phyloP scores from a whole-genome alignment of 53 echinoderm and acorn worm genomes.

The Temnopleurus reevesii region DNA sequence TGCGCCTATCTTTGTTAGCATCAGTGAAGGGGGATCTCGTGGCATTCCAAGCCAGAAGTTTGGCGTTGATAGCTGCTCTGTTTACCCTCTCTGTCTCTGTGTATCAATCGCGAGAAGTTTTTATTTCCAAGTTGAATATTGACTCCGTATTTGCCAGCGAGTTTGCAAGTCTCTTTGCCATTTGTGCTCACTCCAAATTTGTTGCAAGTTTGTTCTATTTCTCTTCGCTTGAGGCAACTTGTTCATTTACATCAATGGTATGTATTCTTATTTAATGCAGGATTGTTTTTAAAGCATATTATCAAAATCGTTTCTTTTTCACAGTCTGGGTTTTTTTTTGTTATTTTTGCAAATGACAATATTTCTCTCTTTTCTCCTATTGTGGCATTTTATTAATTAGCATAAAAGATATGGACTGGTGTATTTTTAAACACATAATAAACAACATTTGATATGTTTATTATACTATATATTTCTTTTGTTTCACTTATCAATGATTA shows the following conservation, averaged over 20 bases:
- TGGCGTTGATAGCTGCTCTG: neutral
- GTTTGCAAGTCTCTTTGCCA: neutral
- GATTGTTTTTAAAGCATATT: no score
- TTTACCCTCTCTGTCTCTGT: neutral
- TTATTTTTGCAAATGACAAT: no score
- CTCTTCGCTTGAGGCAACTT: neutral
- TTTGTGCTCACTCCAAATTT: neutral
- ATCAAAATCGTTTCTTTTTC: no score
- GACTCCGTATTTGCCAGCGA: neutral
- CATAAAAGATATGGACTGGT: no score
- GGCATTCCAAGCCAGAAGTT: conserved; percentile 31
- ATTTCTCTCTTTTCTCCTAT: no score
- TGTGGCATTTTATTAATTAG: no score
- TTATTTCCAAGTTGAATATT: neutral
- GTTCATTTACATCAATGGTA: conserved; percentile 19
- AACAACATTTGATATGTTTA: no score
- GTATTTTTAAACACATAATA: no score
- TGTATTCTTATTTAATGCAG: neutral
- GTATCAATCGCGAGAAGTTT: conserved; percentile 1
- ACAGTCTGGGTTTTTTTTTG: no score
- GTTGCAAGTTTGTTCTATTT: neutral
- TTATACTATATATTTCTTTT: no score
- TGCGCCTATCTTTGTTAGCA: neutral
- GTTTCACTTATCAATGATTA: no score
- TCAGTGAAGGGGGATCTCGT: neutral